Percentiles rank a stretch among this genome's conserved stretches.
Evolutionary conservation across 2,113 vertebrate species (phyloP).

Genomic region (Brevimyrus niger): DNA sequence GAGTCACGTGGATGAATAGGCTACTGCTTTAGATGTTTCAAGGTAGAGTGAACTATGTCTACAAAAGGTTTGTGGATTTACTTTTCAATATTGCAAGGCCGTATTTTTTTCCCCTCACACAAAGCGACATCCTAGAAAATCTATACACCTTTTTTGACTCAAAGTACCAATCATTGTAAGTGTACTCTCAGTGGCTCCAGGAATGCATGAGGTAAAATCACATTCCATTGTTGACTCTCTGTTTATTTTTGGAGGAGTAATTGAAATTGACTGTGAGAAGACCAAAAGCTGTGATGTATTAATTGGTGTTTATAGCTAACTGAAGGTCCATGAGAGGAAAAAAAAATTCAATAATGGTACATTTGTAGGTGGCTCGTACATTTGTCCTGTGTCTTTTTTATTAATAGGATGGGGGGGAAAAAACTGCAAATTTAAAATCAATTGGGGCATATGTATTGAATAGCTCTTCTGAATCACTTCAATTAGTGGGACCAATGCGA

Average conservation of each 20-base stretch:
- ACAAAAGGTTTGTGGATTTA: conserved; percentile 42
- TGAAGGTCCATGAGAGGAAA: conserved; percentile 12
- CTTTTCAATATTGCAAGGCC: conserved; percentile 47
- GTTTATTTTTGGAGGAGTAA: conserved; percentile 27
- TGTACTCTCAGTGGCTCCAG: conserved; percentile 18
- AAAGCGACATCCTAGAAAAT: conserved; percentile 23
- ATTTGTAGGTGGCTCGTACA: not conserved
- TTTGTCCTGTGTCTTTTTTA: not conserved
- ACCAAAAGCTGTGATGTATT: conserved; percentile 5
- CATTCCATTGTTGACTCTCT: conserved; percentile 21
- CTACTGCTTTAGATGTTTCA: conserved; percentile 34
- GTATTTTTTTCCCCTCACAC: conserved; percentile 36
- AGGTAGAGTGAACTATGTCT: conserved; percentile 33
- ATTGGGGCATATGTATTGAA: conserved; percentile 18
- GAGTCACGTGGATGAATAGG: conserved; percentile 22
- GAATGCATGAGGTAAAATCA: conserved; percentile 11
- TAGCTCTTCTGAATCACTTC: conserved; percentile 14
- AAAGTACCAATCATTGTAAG: conserved; percentile 47
- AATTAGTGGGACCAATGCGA: conserved; percentile 14
- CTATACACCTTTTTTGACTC: conserved; percentile 20
- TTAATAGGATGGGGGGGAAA: conserved; percentile 1
- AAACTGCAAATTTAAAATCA: conserved; percentile 13
- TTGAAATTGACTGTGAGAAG: conserved; percentile 36
- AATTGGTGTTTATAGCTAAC: conserved; percentile 29
- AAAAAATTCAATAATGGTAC: not conserved